A percentile compares a stretch with the other conserved stretches of the same genome.
Conservation (phyloP, 2,888 invertebrate genomes). For the Mantis religiosa region DNA sequence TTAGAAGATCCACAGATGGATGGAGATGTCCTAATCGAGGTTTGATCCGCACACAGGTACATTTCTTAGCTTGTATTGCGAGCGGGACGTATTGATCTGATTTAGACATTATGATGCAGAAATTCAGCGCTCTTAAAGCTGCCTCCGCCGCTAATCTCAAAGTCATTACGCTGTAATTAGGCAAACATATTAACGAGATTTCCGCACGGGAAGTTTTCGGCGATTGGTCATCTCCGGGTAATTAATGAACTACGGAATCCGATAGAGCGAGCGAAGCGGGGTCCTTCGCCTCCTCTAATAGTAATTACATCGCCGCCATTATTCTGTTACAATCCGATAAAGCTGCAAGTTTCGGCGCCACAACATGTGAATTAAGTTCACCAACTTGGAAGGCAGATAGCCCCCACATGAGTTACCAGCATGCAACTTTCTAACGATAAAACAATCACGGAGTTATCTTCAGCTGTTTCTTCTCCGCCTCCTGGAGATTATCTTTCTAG, state of each 20-base stretch:
- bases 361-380: background rate
- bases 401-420: too few species aligned
- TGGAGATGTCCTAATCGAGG: too few species aligned
- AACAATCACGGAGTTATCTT: background rate
- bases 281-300: background rate
- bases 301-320: background rate
- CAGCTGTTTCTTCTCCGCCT: background rate
- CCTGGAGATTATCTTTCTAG: background rate
- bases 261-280: background rate
- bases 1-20: too few species aligned
- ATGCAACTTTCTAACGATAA: background rate
- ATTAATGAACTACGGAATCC: conserved; percentile 13
- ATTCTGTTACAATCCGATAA: too few species aligned
- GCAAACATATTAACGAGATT: conserved; percentile 3
- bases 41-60: too few species aligned
- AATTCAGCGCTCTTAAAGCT: background rate
- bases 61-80: background rate
- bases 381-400: background rate
- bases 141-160: background rate
- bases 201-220: conserved; percentile 9
- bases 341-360: background rate
- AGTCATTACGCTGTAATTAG: conserved; percentile 4
- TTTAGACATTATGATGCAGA: background rate
- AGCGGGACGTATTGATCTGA: background rate
- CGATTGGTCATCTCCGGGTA: background rate